Percentiles rank a stretch among this genome's conserved stretches.
These are phyloP conservation scores for pig (Sus scrofa) DNA, from an alignment of 2,113 vertebrate genomes.

Conservation along the genomic window T2T-Sscrofa CM000824.6:174271001-174271500, in stretches of 20 bases:
- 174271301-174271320: neutral
- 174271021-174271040: neutral
- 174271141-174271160: fast-evolving
- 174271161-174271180: neutral
- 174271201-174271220: neutral
- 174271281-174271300: neutral
- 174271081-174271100: neutral
- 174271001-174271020: neutral
- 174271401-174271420: constrained; percentile 7
- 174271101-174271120: neutral
- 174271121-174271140: neutral
- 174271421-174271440: neutral
- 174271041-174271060: neutral
- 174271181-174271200: neutral
- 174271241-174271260: neutral
- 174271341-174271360: neutral
- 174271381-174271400: neutral
- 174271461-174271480: neutral
- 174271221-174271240: neutral
- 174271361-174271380: neutral
- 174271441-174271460: neutral
- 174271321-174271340: neutral
- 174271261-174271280: neutral
- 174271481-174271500: neutral
- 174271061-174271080: neutral